These are phyloP conservation scores for Drosophila neonasuta DNA, from an alignment of 2,888 invertebrate species.

Conservation along the genomic window DNA sequence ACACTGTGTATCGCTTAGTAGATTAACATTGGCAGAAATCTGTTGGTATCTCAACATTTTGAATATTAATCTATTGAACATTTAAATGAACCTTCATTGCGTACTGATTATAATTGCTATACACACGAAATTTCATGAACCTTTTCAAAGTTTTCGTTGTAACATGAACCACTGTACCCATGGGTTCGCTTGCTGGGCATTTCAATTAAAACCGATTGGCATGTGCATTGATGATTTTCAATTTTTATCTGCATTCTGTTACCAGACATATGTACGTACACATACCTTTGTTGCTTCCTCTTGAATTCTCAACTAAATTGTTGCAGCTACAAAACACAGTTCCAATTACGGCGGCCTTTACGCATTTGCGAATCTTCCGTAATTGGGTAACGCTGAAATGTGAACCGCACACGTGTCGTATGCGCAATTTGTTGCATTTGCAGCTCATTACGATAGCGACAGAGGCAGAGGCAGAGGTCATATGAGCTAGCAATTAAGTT, in stretches of 20 bases:
- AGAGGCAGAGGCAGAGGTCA: conserved; percentile 5
- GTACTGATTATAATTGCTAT: background rate
- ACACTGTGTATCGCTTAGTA: background rate
- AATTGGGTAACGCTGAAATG: conserved; percentile 13
- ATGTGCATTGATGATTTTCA: conserved; percentile 44
- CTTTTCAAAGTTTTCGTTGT: background rate
- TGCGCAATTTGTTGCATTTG: conserved; percentile 43
- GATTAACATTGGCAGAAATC: background rate
- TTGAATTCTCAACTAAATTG: conserved; percentile 22
- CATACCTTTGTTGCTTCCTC: conserved; percentile 4
- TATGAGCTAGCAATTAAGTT: conserved; percentile 46
- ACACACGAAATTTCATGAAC: background rate
- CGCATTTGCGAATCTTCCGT: background rate
- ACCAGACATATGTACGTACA: conserved; percentile 10
- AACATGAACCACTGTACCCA: conserved; percentile 22
- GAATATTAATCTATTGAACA: background rate
- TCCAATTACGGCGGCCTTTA: background rate
- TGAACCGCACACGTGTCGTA: conserved; percentile 34
- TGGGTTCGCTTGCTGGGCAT: conserved; percentile 12
- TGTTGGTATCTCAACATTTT: background rate
- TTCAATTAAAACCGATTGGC: conserved; percentile 52
- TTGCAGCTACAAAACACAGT: background rate
- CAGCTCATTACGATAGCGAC: conserved; percentile 36
- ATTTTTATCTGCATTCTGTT: conserved; percentile 24
- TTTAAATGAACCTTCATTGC: background rate